Conservation (phyloP, 2,797 vertebrate genomes). For the Tadarida brasiliensis region DNA sequence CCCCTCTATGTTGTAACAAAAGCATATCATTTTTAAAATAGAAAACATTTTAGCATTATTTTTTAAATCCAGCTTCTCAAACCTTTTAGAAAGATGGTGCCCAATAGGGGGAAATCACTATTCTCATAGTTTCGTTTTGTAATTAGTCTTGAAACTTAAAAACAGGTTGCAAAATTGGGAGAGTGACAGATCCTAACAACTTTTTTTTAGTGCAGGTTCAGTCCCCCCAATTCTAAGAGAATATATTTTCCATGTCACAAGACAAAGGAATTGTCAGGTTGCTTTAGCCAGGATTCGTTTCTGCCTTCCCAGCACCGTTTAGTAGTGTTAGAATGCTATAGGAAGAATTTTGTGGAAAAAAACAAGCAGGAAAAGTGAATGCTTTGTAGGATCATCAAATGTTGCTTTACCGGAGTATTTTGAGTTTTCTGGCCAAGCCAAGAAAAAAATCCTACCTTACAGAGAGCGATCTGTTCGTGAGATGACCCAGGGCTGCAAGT, state of each 20-base stretch:
- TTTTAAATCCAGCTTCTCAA: conserved; percentile 42
- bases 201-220: not conserved
- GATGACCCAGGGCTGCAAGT: conserved; percentile 38
- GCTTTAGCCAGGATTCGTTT: conserved; percentile 2
- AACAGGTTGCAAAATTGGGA: conserved; percentile 22
- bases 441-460: conserved; percentile 77
- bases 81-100: conserved; percentile 27
- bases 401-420: conserved; percentile 72
- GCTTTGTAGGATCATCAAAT: conserved; percentile 65
- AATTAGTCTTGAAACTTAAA: conserved; percentile 63
- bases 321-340: conserved; percentile 42
- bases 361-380: conserved; percentile 65
- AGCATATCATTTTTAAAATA: conserved; percentile 44
- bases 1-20: not conserved
- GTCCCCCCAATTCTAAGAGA: not conserved
- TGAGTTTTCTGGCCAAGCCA: conserved; percentile 53
- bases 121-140: conserved; percentile 70
- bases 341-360: conserved; percentile 59
- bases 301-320: conserved; percentile 56
- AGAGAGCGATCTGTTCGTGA: conserved; percentile 47
- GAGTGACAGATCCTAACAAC: not conserved
- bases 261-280: conserved; percentile 34
- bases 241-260: not conserved
- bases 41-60: conserved; percentile 43
- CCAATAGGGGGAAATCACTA: not conserved